Base-by-base conservation (phyloP, 1,140 invertebrate genomes). In the Zophobas atratus region DNA sequence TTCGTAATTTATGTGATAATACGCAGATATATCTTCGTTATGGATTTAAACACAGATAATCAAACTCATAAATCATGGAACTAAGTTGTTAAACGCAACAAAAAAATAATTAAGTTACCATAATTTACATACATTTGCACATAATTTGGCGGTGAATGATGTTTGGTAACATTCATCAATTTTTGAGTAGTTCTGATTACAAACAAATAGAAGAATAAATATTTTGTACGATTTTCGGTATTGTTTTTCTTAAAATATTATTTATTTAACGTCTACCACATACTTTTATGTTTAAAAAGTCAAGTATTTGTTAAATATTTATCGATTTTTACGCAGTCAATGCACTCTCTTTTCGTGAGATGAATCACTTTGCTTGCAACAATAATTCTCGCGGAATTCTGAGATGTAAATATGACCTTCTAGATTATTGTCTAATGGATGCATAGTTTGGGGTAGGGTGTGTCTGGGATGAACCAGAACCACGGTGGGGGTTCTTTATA, bases 401-500 rank as follows among this genome's bases (percentile, higher is more conserved):
- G 57, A 63, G 33, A 67, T 67, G 60, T 55, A 73, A 73, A 56
- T 55, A 43, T 73, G 71, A 56, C 71, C 71, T 73, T 73, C 71
- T 73, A 73, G 55, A 73, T 56, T 73, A 76, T 77, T 77, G 56
- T 74, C 70, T 75, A 77, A 80, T 75, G 46, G 63, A 80, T 80
- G 71, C 76, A 77, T 76, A 80, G 49, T 77, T 78, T 77, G 70
- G 79, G 76, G 76, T 48, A 80, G 76, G 79, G 79, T 76, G 77
- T 80, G 77, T 67, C 49, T 74, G 38, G 75, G 78, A 81, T 81
- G 78, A 81, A 77, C 70, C 76, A 74, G 70, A 76, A 70, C 38
- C 35, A 57, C 74, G 76, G 77, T 81, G 80, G 80, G 80, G 77
- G 76, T 6, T 34, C 8, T 6, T 76, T 79, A 81, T 79, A 81